Percentiles rank a stretch among this genome's conserved stretches.
Evolutionary conservation across 2,888 invertebrate species (phyloP).

Genomic region (Gerris lacustris): DNA sequence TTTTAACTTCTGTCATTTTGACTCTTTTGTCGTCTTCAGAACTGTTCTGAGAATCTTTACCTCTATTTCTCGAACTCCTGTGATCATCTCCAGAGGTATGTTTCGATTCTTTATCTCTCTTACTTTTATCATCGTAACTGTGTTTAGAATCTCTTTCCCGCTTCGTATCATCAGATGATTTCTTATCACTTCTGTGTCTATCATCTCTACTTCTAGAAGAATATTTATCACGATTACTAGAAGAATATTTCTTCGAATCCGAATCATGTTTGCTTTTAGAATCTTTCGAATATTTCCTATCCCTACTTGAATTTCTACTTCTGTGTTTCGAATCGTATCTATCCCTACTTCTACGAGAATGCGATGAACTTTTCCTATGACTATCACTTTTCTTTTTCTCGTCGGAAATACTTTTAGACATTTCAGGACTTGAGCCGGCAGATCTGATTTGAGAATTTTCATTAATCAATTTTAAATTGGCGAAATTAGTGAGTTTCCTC

Average conservation of each 20-base stretch:
- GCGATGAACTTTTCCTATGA: neutral
- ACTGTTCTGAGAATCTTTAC: too few species aligned
- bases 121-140: neutral
- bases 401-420: neutral
- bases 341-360: slow-evolving; percentile 12
- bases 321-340: slow-evolving; percentile 18
- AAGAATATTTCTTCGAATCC: neutral
- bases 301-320: slow-evolving; percentile 34
- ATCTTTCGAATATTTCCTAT: slow-evolving; percentile 22
- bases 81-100: neutral
- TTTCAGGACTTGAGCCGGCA: neutral
- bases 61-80: too few species aligned
- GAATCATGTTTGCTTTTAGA: neutral
- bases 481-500: neutral
- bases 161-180: neutral
- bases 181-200: slow-evolving; percentile 6
- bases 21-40: too few species aligned
- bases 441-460: neutral
- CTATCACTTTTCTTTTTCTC: neutral
- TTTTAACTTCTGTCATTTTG: too few species aligned
- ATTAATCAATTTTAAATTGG: neutral
- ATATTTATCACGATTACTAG: neutral
- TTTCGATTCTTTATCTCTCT: slow-evolving; percentile 2
- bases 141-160: neutral
- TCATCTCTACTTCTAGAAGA: slow-evolving; percentile 6